Conservation (phyloP, 2,113 vertebrate species). For the Neoarius graeffei region DNA sequence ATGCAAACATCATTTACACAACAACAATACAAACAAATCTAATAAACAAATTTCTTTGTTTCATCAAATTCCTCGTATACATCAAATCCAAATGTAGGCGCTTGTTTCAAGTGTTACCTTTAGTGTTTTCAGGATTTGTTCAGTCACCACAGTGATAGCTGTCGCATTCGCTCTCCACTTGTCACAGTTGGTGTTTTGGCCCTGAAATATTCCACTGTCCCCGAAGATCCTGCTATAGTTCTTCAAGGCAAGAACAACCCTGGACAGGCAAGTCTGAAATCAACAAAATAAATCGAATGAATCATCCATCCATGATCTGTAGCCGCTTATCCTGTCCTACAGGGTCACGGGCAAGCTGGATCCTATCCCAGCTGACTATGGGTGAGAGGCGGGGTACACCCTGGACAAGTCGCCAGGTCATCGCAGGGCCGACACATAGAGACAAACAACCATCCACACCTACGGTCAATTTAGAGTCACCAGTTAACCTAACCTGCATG, state of each 20-base stretch:
- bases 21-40: neutral
- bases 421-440: no score
- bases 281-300: neutral
- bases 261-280: conserved; percentile 64
- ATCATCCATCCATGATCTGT: neutral
- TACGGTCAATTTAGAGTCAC: no score
- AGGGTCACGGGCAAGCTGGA: no score
- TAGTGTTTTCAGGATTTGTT: conserved; percentile 18
- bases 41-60: neutral
- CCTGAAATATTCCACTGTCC: conserved; percentile 32
- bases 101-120: conserved; percentile 31
- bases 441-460: no score
- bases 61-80: neutral
- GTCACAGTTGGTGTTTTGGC: neutral
- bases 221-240: conserved; percentile 59
- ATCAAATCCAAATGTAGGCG: neutral
- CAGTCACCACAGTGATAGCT: neutral
- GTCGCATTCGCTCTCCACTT: conserved; percentile 44
- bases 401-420: no score
- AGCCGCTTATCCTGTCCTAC: no score
- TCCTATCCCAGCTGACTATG: no score
- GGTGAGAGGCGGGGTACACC: no score
- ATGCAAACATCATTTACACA: neutral
- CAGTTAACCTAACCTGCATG: no score
- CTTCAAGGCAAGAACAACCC: conserved; percentile 58